A percentile compares a stretch with the other conserved stretches of the same genome.
phyloP scores from a whole-genome alignment of 1,140 invertebrate genomes.

The Pogonomyrmex barbatus region DNA sequence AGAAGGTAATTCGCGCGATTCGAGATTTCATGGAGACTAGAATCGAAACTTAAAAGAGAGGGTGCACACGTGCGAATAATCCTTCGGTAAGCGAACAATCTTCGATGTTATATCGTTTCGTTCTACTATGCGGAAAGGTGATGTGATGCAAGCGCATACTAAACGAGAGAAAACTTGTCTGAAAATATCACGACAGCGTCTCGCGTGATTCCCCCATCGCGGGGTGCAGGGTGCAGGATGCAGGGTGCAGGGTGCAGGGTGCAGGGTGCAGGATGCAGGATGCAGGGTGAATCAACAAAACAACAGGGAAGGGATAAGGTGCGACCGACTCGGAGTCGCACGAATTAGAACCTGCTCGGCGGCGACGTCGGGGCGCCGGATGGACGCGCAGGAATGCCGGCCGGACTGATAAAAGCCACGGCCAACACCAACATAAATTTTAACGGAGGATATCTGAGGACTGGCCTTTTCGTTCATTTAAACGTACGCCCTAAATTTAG shows the following conservation, averaged over 20 bases:
- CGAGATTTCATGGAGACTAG: no score
- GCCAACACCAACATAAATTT: conserved; percentile 87
- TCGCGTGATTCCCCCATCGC: background rate
- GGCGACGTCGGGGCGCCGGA: conserved; percentile 85
- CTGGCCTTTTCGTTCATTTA: conserved; percentile 83
- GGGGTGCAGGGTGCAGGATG: background rate
- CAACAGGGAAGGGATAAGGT: conserved; percentile 47
- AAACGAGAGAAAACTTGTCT: no score
- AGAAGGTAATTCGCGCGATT: no score
- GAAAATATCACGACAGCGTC: no score
- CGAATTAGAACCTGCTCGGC: conserved; percentile 86
- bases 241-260: conserved; percentile 6
- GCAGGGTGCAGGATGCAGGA: conserved; percentile 1
- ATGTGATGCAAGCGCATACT: no score
- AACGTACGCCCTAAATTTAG: conserved; percentile 85
- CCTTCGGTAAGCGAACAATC: no score
- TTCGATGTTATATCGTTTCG: no score
- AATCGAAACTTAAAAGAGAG: no score
- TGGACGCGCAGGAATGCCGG: conserved; percentile 85
- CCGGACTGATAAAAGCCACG: conserved; percentile 85
- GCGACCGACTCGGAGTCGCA: conserved; percentile 77
- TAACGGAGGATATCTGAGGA: conserved; percentile 83
- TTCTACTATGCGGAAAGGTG: no score
- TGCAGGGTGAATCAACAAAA: conserved; percentile 20
- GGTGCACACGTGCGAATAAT: no score